Base-by-base conservation (phyloP, 1,140 invertebrate species). In the Drosophila prosaltans region DNA sequence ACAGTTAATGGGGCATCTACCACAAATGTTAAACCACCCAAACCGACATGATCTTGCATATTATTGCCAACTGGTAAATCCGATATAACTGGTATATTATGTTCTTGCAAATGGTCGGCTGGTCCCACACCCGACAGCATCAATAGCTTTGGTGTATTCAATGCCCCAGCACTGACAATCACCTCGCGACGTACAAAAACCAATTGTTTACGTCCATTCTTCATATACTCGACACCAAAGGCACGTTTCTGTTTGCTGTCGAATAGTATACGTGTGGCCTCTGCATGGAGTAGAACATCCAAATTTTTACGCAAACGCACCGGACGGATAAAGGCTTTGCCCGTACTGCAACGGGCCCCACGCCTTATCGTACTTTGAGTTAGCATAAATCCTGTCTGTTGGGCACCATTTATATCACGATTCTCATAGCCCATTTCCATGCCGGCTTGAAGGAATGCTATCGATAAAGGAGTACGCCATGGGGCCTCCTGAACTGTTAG, bases 81-180 rank as follows among this genome's bases (percentile, higher is more conserved):
- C 0, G 95, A 94, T 2, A 97, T 72, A 0, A 97, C 94, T 0
- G 95, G 95, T 67, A 98, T 97, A 1, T 94, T 95, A 48, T 97
- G 94, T 63, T 96, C 94, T 66, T 94, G 83, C 1, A 99, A 92
- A 80, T 98, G 96, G 51, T 97, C 95, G 1, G 93, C 93, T 0
- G 97, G 97, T 0, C 97, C 97, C 24, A 98, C 94, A 0, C 98
- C 98, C 21, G 97, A 98, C 0, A 98, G 81, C 97, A 98, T 98
- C 11, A 98, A 93, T n/a, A 98, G 76, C 69, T 97, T 96, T 1
- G 97, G 97, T 2, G 95, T 95, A 39, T 96, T 95, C 10, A 98
- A 94, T 0, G 97, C 95, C 0, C 97, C 97, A 0, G 96, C 96
- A 1, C 96, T 97, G 54, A 97, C 91, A 2, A 98, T 94, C 0